These are phyloP conservation scores for Oreortyx pictus DNA, from an alignment of 2,797 vertebrate genomes.

Conservation along the genomic window DNA sequence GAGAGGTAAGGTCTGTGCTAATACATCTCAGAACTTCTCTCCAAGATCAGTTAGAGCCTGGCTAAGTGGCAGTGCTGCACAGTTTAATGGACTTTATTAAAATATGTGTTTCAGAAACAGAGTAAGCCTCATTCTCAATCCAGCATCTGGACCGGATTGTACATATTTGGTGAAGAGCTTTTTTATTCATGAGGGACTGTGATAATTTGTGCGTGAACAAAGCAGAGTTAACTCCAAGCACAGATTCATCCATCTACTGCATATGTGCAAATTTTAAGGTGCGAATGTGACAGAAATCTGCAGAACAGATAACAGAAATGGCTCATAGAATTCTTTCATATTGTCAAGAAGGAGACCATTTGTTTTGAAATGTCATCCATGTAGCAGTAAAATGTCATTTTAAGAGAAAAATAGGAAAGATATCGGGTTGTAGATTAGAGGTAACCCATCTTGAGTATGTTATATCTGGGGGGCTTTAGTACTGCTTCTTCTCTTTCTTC, in stretches of 20 bases:
- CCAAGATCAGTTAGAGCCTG: conserved; percentile 19
- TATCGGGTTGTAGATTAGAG: not conserved
- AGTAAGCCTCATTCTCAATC: not conserved
- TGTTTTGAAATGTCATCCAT: not conserved
- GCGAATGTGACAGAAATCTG: not conserved
- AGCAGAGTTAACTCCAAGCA: not conserved
- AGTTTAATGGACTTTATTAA: conserved; percentile 49
- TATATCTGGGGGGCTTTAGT: not conserved
- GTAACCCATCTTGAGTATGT: not conserved
- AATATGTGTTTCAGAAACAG: not conserved
- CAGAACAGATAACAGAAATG: not conserved
- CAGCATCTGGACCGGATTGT: not conserved
- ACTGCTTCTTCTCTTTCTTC: not conserved
- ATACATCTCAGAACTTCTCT: not conserved
- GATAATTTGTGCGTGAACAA: not conserved
- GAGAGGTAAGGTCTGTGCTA: not conserved
- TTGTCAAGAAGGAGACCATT: not conserved
- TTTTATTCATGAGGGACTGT: not conserved
- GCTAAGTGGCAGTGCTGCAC: conserved; percentile 13
- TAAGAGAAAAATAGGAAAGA: not conserved
- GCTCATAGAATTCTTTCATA: not conserved
- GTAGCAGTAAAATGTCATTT: not conserved
- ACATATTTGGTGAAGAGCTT: not conserved
- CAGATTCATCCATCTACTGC: not conserved
- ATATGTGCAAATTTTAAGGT: not conserved